Evolutionary conservation across 2,797 vertebrate species (phyloP).

Genomic region (Lagorchestes hirsutus): DNA sequence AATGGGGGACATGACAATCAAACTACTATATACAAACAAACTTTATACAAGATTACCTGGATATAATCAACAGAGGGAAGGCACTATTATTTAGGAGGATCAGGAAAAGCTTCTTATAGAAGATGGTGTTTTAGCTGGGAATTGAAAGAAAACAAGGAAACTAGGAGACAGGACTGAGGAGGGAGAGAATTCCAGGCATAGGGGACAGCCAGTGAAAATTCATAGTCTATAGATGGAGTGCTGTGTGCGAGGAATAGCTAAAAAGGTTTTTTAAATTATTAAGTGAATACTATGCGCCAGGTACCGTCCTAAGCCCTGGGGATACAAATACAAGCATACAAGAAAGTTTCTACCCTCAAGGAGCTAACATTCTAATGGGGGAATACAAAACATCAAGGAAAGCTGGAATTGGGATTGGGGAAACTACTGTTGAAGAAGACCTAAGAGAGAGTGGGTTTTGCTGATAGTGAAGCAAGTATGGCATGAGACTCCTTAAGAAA

Average conservation of each 20-base stretch:
- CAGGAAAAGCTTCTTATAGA: not conserved
- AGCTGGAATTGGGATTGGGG: not conserved
- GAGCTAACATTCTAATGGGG: not conserved
- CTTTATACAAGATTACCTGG: not conserved
- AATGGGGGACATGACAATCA: not conserved
- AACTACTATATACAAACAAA: not conserved
- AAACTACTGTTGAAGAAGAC: not conserved
- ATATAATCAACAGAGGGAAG: not conserved
- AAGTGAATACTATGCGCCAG: not conserved
- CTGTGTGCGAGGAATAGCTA: not conserved
- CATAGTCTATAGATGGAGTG: not conserved
- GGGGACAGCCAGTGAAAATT: not conserved
- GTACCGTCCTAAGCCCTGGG: not conserved
- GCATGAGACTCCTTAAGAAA: not conserved
- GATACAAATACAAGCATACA: not conserved
- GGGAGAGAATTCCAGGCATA: not conserved
- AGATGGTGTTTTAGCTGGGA: not conserved
- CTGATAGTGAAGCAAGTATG: not conserved
- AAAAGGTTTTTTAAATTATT: not conserved
- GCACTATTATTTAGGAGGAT: not conserved
- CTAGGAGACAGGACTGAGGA: not conserved
- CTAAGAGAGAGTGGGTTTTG: not conserved
- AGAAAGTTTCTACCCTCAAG: not conserved
- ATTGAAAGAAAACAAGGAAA: not conserved
- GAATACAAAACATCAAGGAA: not conserved